Percentiles rank a stretch among this genome's conserved stretches.
phyloP scores from a whole-genome alignment of 2,113 vertebrate genomes.

The Bagarius yarrelli region DNA sequence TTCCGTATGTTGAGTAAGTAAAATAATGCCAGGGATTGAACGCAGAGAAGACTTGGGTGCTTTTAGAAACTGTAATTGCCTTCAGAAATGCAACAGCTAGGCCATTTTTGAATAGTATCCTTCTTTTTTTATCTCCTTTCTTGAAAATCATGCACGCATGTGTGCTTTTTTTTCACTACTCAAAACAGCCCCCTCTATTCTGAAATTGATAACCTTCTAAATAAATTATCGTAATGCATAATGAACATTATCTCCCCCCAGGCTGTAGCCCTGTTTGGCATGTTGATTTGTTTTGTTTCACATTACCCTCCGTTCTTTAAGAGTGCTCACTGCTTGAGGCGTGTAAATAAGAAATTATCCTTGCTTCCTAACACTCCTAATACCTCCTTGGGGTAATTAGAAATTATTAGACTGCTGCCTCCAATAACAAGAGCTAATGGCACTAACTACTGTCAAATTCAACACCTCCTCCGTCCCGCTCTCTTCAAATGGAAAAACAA shows the following conservation, averaged over 20 bases:
- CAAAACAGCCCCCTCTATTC: constrained; percentile 71
- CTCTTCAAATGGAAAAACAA: constrained; percentile 53
- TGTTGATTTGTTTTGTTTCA: constrained; percentile 76
- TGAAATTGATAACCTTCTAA: constrained; percentile 80
- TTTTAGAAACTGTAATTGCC: constrained; percentile 70
- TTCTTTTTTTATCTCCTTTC: constrained; percentile 58
- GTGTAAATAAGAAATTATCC: constrained; percentile 82
- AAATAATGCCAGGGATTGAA: constrained; percentile 66
- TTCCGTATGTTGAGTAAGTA: constrained; percentile 57
- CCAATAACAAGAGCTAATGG: constrained; percentile 74
- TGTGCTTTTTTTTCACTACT: constrained; percentile 55
- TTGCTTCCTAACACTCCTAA: constrained; percentile 79
- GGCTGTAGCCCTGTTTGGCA: constrained; percentile 73
- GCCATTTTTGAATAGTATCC: constrained; percentile 61
- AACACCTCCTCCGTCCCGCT: constrained; percentile 61
- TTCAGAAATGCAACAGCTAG: constrained; percentile 56
- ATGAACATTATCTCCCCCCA: constrained; percentile 73
- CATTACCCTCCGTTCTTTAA: constrained; percentile 71
- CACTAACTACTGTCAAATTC: constrained; percentile 68
- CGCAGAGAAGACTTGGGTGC: constrained; percentile 45
- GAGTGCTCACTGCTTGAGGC: constrained; percentile 74
- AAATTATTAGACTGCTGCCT: constrained; percentile 76
- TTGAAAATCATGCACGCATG: constrained; percentile 53
- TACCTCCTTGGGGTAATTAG: constrained; percentile 80
- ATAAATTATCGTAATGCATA: constrained; percentile 79